Base-by-base conservation (phyloP, 53 echinoderm and acorn worm species). In the Stichopus horrens region DNA sequence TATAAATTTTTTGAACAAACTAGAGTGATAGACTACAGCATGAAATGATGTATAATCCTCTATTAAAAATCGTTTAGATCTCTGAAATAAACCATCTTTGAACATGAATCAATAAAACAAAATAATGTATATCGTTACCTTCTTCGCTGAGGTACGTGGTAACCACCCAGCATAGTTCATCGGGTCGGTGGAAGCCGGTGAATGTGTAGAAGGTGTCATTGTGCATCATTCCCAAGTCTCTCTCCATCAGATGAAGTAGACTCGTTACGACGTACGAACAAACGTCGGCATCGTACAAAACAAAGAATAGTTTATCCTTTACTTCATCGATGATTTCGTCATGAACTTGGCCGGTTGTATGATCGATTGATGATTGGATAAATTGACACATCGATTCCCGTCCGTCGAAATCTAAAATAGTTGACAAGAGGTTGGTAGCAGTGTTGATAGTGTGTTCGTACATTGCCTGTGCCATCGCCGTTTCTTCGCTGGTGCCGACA, bases 101-200 rank as follows among this genome's bases (percentile, higher is more conserved):
- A 37, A 37, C 37, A 37, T 37, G 2, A 37, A 37, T 2, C 37
- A 37, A 37, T 37, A 37, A 37, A 37, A 37, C 37, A 37, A 37
- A 37, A 37, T 37, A 37, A 37, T 37, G 37, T 37, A 37, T 1
- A 37, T 37, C 2, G 37, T 54, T 52, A 59, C 75, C n/a, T 19
- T 88, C 88, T 74, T 88, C 88, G 16, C 88, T 74, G 77, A 91
- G 88, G 20, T 79, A 80, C 5, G 80, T 81, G 5, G 90, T 66
- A 7, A 88, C 54, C 23, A 86, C 76, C 10, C 8, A 56, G 71
- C 92, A 92, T 60, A 92, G 67, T 7, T 88, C 92, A 71, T 75
- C 75, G 7, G 90, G 74, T 66, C 83, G 88, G 21, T 67, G 76
- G 59, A 83, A 92, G 13, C 92, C 92, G 5, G 92, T 90, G 21